A percentile compares a stretch with the other conserved stretches of the same genome.
phyloP scores from a whole-genome alignment of 2,797 vertebrate genomes.

The Cyprinodon diabolis region DNA sequence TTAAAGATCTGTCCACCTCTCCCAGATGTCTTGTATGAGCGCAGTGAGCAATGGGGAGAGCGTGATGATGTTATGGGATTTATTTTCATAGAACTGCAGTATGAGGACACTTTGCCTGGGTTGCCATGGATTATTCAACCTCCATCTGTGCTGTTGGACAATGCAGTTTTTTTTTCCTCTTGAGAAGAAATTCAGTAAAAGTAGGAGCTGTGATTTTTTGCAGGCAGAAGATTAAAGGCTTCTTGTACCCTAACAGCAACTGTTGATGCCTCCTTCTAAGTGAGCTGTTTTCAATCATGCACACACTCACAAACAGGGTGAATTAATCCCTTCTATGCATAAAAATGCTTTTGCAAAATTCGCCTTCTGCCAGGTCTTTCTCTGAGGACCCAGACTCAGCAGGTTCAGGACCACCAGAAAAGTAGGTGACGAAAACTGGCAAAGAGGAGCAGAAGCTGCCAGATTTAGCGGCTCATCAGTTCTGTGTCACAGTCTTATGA shows the following conservation, averaged over 20 bases:
- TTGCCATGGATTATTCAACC: slow-evolving; percentile 76
- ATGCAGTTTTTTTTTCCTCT: slow-evolving; percentile 32
- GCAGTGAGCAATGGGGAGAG: slow-evolving; percentile 53
- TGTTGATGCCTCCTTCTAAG: slow-evolving; percentile 50
- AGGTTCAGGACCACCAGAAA: slow-evolving; percentile 66
- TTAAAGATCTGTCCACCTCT: slow-evolving; percentile 59
- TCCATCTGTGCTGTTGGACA: slow-evolving; percentile 64
- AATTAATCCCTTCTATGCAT: slow-evolving; percentile 31
- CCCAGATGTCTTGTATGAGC: slow-evolving; percentile 70
- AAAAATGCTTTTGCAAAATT: slow-evolving; percentile 46
- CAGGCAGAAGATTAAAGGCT: slow-evolving; percentile 60
- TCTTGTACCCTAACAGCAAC: slow-evolving; percentile 19
- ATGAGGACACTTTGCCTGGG: slow-evolving; percentile 69
- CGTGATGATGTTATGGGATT: slow-evolving; percentile 76
- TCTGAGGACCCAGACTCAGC: slow-evolving; percentile 40
- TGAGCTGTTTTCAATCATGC: slow-evolving; percentile 60
- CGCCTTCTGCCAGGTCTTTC: slow-evolving; percentile 50
- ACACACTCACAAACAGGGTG: slow-evolving; percentile 19
- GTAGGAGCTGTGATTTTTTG: slow-evolving; percentile 45
- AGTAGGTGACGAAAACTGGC: slow-evolving; percentile 54
- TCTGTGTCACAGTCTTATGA: slow-evolving; percentile 40
- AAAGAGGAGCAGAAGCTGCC: slow-evolving; percentile 49
- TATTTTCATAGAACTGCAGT: slow-evolving; percentile 73
- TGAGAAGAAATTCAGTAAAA: slow-evolving; percentile 11
- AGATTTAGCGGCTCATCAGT: slow-evolving; percentile 54